These are phyloP conservation scores for Icerya purchasi DNA, from an alignment of 2,888 invertebrate species.

Conservation along the genomic window DNA sequence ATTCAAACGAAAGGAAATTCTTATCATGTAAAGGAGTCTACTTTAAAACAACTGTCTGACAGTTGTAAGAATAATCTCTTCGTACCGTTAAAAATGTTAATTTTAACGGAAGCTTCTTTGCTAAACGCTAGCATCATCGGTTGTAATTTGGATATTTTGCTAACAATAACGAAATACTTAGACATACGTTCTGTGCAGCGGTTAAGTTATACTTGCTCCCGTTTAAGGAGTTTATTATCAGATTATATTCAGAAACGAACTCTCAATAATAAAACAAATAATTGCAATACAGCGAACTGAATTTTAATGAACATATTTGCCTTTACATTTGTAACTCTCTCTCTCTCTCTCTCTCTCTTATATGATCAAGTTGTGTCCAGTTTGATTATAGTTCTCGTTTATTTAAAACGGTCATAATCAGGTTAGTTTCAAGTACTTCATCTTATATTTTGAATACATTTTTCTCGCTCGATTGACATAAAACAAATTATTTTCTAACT, in stretches of 20 bases:
- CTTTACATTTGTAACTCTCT: neutral
- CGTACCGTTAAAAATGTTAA: constrained; percentile 1
- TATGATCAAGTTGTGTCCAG: neutral
- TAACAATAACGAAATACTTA: neutral
- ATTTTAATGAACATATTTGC: too few species aligned
- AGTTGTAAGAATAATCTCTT: constrained; percentile 4
- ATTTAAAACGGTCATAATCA: too few species aligned
- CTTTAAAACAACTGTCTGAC: neutral
- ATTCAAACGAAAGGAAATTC: neutral
- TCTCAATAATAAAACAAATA: too few species aligned
- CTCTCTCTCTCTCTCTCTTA: neutral
- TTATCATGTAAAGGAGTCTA: neutral
- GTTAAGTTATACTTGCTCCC: constrained; percentile 1
- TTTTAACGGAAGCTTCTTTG: constrained; percentile 1
- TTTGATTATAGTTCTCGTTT: neutral
- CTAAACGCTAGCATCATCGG: constrained; percentile 1
- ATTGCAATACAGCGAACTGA: too few species aligned
- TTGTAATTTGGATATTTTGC: constrained; percentile 1
- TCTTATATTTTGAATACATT: neutral
- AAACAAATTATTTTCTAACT: constrained; percentile 1
- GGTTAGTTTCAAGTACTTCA: neutral
- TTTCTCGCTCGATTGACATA: neutral
- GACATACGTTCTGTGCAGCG: neutral
- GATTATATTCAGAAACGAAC: neutral
- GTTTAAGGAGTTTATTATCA: neutral